These are phyloP conservation scores for Anguilla pacifica DNA, from an alignment of 2,797 vertebrate genomes.

Conservation along the genomic window DNA sequence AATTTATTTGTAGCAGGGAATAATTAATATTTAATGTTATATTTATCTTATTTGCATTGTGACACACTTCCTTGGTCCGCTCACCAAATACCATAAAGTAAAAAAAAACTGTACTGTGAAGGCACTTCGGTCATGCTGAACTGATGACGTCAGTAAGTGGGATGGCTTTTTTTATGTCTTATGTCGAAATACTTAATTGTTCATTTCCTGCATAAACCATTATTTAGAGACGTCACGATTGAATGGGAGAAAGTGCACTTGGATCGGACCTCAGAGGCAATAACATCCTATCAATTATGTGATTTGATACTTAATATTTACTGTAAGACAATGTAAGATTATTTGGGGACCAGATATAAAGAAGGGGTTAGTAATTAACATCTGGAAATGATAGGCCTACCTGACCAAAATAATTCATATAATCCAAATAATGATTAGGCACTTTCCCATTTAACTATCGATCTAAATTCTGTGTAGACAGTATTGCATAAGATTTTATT, in stretches of 20 bases:
- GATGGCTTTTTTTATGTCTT: neutral
- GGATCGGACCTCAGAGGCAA: neutral
- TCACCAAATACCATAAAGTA: neutral
- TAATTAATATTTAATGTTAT: neutral
- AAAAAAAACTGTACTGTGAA: neutral
- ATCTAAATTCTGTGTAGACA: neutral
- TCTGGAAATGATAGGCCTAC: neutral
- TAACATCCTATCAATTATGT: neutral
- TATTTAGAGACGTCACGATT: neutral
- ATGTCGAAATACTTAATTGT: slow-evolving; percentile 7
- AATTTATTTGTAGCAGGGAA: neutral
- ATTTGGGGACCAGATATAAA: neutral
- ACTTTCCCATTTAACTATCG: neutral
- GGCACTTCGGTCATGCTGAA: neutral
- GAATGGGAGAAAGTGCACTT: neutral
- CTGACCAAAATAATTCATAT: neutral
- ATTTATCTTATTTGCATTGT: neutral
- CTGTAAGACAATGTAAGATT: neutral
- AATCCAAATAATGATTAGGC: neutral
- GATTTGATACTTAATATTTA: neutral
- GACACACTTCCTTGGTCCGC: neutral
- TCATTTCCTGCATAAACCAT: neutral
- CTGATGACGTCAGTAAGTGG: slow-evolving; percentile 4
- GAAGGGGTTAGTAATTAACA: neutral
- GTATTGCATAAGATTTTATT: neutral